Conservation (phyloP, 2,113 vertebrate genomes). For the Mesitornis unicolor region DNA sequence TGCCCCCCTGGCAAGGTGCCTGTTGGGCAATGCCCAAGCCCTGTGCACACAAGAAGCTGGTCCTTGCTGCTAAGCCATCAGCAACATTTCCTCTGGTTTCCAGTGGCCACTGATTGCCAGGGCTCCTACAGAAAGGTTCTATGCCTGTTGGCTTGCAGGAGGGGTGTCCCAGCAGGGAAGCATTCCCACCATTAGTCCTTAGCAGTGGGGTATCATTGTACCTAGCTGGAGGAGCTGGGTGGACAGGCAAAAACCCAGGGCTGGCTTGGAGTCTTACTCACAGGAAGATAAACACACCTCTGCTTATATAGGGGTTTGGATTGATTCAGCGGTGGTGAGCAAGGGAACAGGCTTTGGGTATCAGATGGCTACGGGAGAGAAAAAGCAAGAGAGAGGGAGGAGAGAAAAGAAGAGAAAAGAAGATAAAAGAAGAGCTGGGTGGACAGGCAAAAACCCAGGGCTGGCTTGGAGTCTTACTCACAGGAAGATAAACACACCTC, state of each 20-base stretch:
- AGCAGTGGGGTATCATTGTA: fast-evolving
- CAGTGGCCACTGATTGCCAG: neutral
- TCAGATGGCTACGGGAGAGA: neutral
- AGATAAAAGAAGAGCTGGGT: neutral
- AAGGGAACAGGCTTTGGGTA: neutral
- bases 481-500: neutral
- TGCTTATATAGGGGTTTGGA: neutral
- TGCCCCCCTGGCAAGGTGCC: neutral
- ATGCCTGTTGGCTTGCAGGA: neutral
- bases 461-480: neutral
- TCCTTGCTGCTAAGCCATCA: fast-evolving
- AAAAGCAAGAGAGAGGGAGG: neutral
- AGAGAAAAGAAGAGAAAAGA: neutral
- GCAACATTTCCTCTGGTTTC: neutral
- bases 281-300: neutral
- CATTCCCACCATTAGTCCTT: neutral
- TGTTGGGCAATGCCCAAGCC: fast-evolving
- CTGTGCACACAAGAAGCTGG: fast-evolving
- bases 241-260: neutral
- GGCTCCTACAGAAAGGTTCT: neutral
- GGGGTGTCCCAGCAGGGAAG: neutral
- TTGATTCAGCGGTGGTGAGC: neutral
- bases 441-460: neutral
- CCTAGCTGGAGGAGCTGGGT: neutral
- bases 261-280: neutral